Evolutionary conservation across 2,888 invertebrate genomes (phyloP).

Genomic region (Schizotus pectinicornis): DNA sequence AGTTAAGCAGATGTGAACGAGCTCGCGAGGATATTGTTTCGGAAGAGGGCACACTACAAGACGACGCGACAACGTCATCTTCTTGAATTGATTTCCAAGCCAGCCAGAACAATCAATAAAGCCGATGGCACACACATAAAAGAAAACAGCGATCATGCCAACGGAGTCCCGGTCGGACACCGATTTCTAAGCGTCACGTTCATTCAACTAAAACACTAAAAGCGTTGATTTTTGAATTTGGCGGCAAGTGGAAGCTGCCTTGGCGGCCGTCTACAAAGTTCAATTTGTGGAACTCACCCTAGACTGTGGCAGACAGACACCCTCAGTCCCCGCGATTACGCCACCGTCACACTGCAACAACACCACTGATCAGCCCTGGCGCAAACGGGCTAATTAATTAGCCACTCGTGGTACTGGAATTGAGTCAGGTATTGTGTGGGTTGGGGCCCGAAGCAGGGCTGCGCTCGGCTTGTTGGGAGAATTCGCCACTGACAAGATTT

Average conservation of each 20-base stretch:
- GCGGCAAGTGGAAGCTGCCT: constrained; percentile 7
- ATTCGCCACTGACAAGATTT: no score
- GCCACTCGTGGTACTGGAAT: no score
- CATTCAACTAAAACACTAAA: constrained; percentile 10
- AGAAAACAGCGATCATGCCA: no score
- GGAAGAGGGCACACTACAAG: neutral
- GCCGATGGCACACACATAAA: no score
- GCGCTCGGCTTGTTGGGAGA: no score
- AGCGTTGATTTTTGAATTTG: neutral
- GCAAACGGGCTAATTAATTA: constrained; percentile 1
- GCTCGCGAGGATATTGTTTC: neutral
- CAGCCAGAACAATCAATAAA: no score
- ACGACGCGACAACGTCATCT: no score
- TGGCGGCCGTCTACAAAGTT: constrained; percentile 11
- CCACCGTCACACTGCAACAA: constrained; percentile 58
- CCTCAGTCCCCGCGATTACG: constrained; percentile 55
- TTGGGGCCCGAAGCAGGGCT: no score
- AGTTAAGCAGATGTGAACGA: constrained; percentile 29
- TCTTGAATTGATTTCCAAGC: no score
- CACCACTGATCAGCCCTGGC: constrained; percentile 6
- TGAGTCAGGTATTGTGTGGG: no score
- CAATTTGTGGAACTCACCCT: constrained; percentile 51
- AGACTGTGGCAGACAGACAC: constrained; percentile 56
- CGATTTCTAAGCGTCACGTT: no score
- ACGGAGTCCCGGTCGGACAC: no score